These are phyloP conservation scores for Pogoniulus pusillus DNA, from an alignment of 2,797 vertebrate species.

Conservation along the genomic window DNA sequence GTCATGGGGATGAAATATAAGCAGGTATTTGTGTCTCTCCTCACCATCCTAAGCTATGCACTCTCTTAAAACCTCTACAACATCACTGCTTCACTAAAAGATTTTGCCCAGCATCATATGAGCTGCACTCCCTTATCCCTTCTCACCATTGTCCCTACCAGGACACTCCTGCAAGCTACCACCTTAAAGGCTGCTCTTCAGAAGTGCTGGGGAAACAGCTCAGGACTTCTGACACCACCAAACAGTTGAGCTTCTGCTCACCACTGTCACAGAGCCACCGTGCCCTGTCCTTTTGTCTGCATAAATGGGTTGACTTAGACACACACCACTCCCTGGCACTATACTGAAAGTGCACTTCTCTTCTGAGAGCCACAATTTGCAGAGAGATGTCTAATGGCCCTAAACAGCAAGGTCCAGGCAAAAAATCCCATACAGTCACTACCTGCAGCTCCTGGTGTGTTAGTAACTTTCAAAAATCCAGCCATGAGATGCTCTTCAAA, in stretches of 20 bases:
- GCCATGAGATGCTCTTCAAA: background rate
- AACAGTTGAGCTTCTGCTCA: background rate
- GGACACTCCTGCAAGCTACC: background rate
- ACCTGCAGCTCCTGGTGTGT: background rate
- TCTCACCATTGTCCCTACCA: background rate
- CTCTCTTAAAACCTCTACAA: background rate
- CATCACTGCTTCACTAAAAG: background rate
- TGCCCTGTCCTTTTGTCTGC: background rate
- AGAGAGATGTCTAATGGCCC: background rate
- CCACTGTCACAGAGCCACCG: background rate
- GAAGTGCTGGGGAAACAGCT: background rate
- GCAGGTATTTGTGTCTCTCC: background rate
- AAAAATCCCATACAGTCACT: background rate
- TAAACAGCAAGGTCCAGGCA: background rate
- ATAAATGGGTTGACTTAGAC: background rate
- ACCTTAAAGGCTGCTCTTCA: background rate
- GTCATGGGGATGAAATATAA: background rate
- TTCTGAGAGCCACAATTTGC: background rate
- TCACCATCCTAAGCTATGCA: background rate
- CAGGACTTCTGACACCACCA: background rate
- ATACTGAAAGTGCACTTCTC: background rate
- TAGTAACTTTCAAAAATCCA: background rate
- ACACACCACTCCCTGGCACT: background rate
- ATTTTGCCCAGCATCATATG: background rate
- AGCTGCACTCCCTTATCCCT: fast-evolving